These are phyloP conservation scores for Eurypyga helias DNA, from an alignment of 2,113 vertebrate species.

Conservation along the genomic window DNA sequence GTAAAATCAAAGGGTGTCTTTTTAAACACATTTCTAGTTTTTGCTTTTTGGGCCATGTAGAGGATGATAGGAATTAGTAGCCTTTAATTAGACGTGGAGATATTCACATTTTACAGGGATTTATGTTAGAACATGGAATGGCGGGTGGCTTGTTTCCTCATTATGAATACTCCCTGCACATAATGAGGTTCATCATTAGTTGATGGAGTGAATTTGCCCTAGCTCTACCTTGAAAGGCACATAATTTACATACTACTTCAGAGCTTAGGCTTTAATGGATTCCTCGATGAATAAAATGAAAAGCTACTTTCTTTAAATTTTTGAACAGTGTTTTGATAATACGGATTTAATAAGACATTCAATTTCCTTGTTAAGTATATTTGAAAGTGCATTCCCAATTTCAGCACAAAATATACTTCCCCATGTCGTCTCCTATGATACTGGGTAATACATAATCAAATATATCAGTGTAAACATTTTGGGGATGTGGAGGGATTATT, in stretches of 20 bases:
- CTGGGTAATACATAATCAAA: conserved; percentile 14
- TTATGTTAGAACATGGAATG: conserved; percentile 93
- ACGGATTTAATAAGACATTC: conserved; percentile 86
- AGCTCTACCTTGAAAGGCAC: conserved; percentile 97
- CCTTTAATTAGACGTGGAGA: conserved; percentile 99
- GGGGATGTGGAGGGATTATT: background rate
- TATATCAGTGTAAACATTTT: conserved; percentile 28
- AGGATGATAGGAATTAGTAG: conserved; percentile 93
- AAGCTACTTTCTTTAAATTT: conserved; percentile 93
- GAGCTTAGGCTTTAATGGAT: conserved; percentile 95
- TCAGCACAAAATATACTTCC: conserved; percentile 72
- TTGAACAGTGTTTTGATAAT: conserved; percentile 90
- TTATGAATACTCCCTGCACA: conserved; percentile 94
- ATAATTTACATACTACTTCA: conserved; percentile 96
- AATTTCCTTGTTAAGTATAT: conserved; percentile 85
- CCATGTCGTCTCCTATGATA: background rate
- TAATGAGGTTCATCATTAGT: conserved; percentile 99
- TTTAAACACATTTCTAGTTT: conserved; percentile 57
- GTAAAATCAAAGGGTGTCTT: background rate
- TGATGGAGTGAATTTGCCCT: conserved; percentile 98
- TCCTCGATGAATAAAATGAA: conserved; percentile 98
- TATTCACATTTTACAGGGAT: conserved; percentile 98
- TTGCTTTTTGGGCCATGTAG: conserved; percentile 77
- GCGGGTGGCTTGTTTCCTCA: conserved; percentile 93
- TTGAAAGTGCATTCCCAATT: conserved; percentile 77